Percentiles rank a stretch among this genome's conserved stretches.
phyloP scores from a whole-genome alignment of 64 coral and sea anemone genomes.

The Dendronephthya gigantea region DNA sequence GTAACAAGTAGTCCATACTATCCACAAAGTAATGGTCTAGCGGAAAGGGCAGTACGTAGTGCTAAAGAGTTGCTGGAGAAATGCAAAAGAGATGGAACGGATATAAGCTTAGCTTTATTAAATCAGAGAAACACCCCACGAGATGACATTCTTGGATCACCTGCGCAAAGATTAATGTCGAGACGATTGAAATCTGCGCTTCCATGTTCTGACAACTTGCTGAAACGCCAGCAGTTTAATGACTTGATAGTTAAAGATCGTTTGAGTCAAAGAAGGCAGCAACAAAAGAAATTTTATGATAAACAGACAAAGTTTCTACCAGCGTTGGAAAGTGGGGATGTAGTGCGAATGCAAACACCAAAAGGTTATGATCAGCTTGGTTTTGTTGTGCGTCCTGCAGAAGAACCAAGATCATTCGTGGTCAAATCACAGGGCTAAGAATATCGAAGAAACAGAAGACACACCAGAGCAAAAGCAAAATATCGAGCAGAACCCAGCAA shows the following conservation, averaged over 20 bases:
- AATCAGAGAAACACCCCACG: slow-evolving; percentile 11
- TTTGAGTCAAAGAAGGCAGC: background rate
- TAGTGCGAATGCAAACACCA: background rate
- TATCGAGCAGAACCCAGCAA: too few species aligned
- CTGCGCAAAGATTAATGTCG: slow-evolving; percentile 23
- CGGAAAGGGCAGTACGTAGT: background rate
- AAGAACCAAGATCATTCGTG: slow-evolving; percentile 26
- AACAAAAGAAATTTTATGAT: slow-evolving; percentile 35
- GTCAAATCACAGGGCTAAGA: background rate
- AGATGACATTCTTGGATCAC: background rate
- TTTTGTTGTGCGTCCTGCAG: background rate
- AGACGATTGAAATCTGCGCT: background rate
- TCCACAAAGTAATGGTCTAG: background rate
- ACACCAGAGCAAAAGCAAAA: too few species aligned
- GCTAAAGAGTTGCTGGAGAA: slow-evolving; percentile 17
- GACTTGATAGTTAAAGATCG: too few species aligned
- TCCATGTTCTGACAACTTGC: too few species aligned
- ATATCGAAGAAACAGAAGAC: background rate
- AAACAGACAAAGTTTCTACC: background rate
- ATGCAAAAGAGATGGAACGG: background rate
- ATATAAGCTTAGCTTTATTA: background rate
- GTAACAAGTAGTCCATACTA: background rate
- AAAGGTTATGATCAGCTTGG: background rate
- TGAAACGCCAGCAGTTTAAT: too few species aligned
- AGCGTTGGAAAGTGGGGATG: background rate